Conservation (phyloP, 1,140 invertebrate species). For the Homarus americanus region DNA sequence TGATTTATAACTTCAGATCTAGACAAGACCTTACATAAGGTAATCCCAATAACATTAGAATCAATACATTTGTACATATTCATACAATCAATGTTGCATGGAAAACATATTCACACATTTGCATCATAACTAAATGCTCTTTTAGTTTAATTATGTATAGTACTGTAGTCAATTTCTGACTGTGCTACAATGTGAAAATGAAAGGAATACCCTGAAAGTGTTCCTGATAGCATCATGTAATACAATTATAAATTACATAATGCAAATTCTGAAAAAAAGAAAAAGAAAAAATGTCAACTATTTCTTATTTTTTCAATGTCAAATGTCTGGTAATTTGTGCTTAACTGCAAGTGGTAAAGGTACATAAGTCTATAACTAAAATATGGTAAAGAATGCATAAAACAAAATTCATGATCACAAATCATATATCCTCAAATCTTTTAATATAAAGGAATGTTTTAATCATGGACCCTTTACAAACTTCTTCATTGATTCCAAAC, state of each 20-base stretch:
- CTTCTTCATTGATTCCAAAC: conserved; percentile 5
- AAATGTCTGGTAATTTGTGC: not conserved
- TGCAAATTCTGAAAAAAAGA: not conserved
- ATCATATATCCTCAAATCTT: not conserved
- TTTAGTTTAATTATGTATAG: not conserved
- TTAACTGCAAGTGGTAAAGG: not conserved
- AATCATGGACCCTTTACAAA: conserved; percentile 5
- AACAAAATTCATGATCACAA: not conserved
- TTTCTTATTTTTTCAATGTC: too few relatives aligned
- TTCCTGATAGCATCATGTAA: not conserved
- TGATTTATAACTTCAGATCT: not conserved
- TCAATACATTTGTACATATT: not conserved
- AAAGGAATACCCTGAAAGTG: not conserved
- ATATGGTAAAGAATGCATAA: not conserved
- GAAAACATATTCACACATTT: not conserved
- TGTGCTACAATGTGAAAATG: too few relatives aligned
- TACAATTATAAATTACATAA: not conserved
- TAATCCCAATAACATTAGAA: not conserved
- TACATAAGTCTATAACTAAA: not conserved
- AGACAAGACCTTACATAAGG: not conserved
- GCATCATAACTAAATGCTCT: not conserved
- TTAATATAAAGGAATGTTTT: not conserved
- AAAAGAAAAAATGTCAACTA: not conserved
- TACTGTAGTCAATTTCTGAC: not conserved
- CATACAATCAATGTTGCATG: not conserved